Evolutionary conservation across 30 jellyfish, hydroid and myxozoan species (phyloP), one percentile per base, ranked within the genome.

Genomic region (Hydractinia echinata): DNA sequence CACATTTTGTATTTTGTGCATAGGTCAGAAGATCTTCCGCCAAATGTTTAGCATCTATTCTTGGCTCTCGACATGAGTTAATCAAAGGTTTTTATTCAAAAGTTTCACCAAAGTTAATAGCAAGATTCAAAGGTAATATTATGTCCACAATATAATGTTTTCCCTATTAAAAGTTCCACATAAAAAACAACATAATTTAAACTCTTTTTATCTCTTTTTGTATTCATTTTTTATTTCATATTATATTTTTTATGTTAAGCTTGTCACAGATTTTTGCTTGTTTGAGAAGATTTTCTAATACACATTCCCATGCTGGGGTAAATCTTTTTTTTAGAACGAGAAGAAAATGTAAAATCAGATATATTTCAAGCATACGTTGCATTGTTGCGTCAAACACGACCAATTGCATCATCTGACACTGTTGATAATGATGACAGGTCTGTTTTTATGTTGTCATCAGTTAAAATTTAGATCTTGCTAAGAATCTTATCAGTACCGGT

Each of bases 21-120:
- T 55, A 90, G 97, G 96, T 92, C 49, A 89, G 98, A 64, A 84
- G 98, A 8, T 96, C 98, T 13, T 81, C 96, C 10, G 98, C 98
- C 10, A 92, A 92, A 79, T 92, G 98, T 70, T 88, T 92, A 13
- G 98, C 90, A 4, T 92, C 98, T 10, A 83, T 87, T 68, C 85
- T 92, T 53, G 92, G 96, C 20, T 92, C 98, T 54, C 61, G 98
- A 58, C 94, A 91, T 10, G 98, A 92, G 55, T 85, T 92, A 15
- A 77, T 92, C 56, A 77, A 77, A 9, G 98, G 87, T 49, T 92
- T 92, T 62, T 92, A 92, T 76, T 14, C 90, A 1, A 61, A 93
- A 21, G 96, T 92, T 20, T 92, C 98, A 7, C 98, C 98, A 53
- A 86, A 86, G 64, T 72, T 92, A 66, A 92, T 92, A 48, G 86